phyloP scores from a whole-genome alignment of 2,888 invertebrate species.

The Drosophila hamatofila region DNA sequence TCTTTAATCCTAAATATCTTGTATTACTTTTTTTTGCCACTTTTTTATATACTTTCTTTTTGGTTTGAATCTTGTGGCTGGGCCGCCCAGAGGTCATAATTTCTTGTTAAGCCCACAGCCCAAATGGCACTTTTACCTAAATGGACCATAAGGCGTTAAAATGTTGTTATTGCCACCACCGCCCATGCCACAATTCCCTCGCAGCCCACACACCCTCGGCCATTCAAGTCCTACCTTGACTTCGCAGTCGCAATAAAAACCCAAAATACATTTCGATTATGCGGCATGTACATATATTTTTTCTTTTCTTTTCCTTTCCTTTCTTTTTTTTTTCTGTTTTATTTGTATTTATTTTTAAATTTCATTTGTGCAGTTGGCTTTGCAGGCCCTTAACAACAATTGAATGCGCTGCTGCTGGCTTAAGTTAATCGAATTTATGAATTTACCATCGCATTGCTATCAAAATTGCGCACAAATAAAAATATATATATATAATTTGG shows the following conservation, averaged over 20 bases:
- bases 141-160: slow-evolving; percentile 83
- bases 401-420: slow-evolving; percentile 47
- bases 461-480: slow-evolving; percentile 53
- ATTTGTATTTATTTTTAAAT: slow-evolving; percentile 40
- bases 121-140: slow-evolving; percentile 83
- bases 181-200: slow-evolving; percentile 12
- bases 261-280: slow-evolving; percentile 79
- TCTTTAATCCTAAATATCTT: slow-evolving; percentile 6
- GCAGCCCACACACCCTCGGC: background rate
- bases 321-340: slow-evolving; percentile 15
- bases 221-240: slow-evolving; percentile 52
- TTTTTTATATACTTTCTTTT: slow-evolving; percentile 44
- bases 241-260: slow-evolving; percentile 67
- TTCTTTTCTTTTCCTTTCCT: slow-evolving; percentile 10
- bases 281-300: slow-evolving; percentile 36
- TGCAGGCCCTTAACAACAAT: slow-evolving; percentile 70
- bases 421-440: slow-evolving; percentile 73
- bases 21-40: slow-evolving; percentile 8
- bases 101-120: slow-evolving; percentile 81
- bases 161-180: slow-evolving; percentile 69
- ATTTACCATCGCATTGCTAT: slow-evolving; percentile 48
- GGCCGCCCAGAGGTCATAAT: slow-evolving; percentile 76
- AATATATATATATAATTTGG: slow-evolving; percentile 71
- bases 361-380: slow-evolving; percentile 56
- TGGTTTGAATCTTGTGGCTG: slow-evolving; percentile 30